Percentiles rank a stretch among this genome's conserved stretches.
phyloP scores from a whole-genome alignment of 2,888 invertebrate species.

The Linhomoeus sp. region DNA sequence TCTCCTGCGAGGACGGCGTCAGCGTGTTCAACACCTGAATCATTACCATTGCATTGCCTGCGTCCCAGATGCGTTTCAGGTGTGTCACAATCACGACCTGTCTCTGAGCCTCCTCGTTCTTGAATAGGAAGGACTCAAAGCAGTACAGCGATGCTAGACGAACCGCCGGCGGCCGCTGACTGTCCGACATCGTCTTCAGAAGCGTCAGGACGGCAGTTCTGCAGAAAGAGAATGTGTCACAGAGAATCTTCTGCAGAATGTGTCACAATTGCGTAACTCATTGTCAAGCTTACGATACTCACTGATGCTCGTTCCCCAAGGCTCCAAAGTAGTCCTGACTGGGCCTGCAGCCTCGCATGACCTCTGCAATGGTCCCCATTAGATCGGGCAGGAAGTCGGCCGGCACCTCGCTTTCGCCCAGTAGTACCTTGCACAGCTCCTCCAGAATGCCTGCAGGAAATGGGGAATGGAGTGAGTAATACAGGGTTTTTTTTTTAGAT shows the following conservation, averaged over 20 bases:
- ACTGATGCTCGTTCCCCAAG: conserved; percentile 53
- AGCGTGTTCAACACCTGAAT: conserved; percentile 71
- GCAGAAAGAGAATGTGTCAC: no score
- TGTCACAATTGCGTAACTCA: no score
- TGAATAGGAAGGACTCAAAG: conserved; percentile 82
- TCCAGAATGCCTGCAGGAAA: conserved; percentile 41
- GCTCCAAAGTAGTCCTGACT: conserved; percentile 78
- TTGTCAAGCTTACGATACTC: no score
- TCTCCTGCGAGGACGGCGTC: conserved; percentile 62
- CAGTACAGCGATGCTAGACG: conserved; percentile 90
- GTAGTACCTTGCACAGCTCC: conserved; percentile 64
- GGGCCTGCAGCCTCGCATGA: conserved; percentile 63
- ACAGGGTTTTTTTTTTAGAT: no score
- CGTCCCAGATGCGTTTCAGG: no score
- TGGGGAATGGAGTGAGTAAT: no score
- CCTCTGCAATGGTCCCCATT: conserved; percentile 80
- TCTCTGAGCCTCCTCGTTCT: conserved; percentile 54
- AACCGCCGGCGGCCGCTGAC: conserved; percentile 71
- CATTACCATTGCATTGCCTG: conserved; percentile 23
- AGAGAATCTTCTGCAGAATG: no score
- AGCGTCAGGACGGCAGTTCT: conserved; percentile 80
- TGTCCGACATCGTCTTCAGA: conserved; percentile 94
- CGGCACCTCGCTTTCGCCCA: conserved; percentile 76
- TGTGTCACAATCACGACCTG: no score
- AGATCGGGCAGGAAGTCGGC: conserved; percentile 83